These are phyloP conservation scores for Tetranychus urticae DNA, from an alignment of 1,140 invertebrate species.

Conservation along the genomic window DNA sequence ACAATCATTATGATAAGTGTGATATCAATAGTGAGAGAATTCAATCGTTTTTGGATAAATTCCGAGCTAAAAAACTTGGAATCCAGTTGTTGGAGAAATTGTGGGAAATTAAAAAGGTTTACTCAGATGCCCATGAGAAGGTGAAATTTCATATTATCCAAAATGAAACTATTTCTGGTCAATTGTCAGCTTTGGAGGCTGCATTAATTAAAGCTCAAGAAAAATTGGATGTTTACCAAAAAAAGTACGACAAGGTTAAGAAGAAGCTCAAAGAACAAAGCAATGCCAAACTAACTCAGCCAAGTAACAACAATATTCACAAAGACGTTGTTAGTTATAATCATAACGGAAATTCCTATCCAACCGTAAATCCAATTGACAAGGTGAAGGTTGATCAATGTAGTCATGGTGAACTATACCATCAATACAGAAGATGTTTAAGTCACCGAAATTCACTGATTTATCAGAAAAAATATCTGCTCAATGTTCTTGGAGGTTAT, in stretches of 20 bases:
- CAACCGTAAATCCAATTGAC: too few relatives aligned
- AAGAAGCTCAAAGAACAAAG: not conserved
- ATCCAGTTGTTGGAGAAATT: not conserved
- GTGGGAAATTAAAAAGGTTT: not conserved
- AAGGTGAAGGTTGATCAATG: too few relatives aligned
- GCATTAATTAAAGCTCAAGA: not conserved
- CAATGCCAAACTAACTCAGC: too few relatives aligned
- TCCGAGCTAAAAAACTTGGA: not conserved
- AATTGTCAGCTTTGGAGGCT: not conserved
- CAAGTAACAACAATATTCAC: too few relatives aligned
- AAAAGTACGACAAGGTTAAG: not conserved
- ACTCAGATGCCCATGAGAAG: not conserved
- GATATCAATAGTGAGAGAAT: not conserved
- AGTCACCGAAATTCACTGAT: constrained; percentile 8
- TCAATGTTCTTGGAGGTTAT: constrained; percentile 9
- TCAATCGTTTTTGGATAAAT: not conserved
- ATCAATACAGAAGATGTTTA: not conserved
- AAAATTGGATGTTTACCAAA: not conserved
- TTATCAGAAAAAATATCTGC: constrained; percentile 12
- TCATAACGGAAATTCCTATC: too few relatives aligned
- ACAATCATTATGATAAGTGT: not conserved
- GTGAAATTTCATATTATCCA: not conserved
- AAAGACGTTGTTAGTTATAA: too few relatives aligned
- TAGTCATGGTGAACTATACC: not conserved
- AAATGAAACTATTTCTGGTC: not conserved